Conservation (phyloP, 2,797 vertebrate genomes). For the Danio albolineatus region DNA sequence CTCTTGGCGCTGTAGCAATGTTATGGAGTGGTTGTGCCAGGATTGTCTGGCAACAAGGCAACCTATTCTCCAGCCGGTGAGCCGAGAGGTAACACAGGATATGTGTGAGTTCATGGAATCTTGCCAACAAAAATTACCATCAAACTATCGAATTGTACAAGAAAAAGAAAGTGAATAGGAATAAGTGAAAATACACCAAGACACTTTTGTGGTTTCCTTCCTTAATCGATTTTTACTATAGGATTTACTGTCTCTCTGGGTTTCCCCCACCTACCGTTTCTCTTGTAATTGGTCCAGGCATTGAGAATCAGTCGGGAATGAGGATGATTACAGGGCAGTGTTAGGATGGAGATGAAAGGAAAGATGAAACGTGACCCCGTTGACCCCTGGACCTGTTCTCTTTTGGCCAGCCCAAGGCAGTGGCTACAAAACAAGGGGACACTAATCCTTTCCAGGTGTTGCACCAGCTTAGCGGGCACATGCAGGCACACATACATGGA, state of each 20-base stretch:
- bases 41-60: slow-evolving; percentile 52
- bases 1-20: slow-evolving; percentile 42
- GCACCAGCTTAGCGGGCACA: slow-evolving; percentile 70
- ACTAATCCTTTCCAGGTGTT: slow-evolving; percentile 84
- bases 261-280: slow-evolving; percentile 61
- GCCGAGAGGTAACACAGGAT: slow-evolving; percentile 65
- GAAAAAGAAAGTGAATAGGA: slow-evolving; percentile 52
- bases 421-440: slow-evolving; percentile 71
- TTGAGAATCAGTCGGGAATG: slow-evolving; percentile 71
- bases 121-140: slow-evolving; percentile 71
- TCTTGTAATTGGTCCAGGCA: slow-evolving; percentile 73
- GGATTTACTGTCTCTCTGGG: background rate
- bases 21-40: slow-evolving; percentile 61
- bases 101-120: slow-evolving; percentile 63
- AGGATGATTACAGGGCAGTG: slow-evolving; percentile 75
- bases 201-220: slow-evolving; percentile 55
- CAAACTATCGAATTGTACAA: slow-evolving; percentile 17
- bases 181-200: slow-evolving; percentile 36
- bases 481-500: slow-evolving; percentile 49
- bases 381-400: slow-evolving; percentile 66
- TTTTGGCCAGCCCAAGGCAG: slow-evolving; percentile 62
- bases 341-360: slow-evolving; percentile 75
- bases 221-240: slow-evolving; percentile 47
- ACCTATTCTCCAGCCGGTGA: slow-evolving; percentile 64
- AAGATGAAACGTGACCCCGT: slow-evolving; percentile 79